Percentiles rank a stretch among this genome's conserved stretches.
Conservation (phyloP, 1,140 invertebrate genomes). For the Acromyrmex charruanus region DNA sequence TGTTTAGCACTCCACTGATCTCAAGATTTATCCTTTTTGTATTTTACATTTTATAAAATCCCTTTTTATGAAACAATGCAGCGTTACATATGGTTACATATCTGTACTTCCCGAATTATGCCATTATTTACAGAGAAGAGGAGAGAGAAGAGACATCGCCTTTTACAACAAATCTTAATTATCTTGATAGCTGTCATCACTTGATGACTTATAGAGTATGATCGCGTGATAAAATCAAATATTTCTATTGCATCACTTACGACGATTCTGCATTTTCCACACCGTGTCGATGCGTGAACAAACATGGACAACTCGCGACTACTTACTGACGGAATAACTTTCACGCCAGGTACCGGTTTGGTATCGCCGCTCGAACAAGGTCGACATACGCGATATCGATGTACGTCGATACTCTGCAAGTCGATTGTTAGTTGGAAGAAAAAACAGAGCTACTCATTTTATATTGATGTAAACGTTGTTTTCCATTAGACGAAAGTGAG, state of each 20-base stretch:
- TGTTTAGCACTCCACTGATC: neutral
- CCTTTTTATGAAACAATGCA: neutral
- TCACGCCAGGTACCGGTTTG: too few species aligned
- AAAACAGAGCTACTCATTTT: conserved; percentile 8
- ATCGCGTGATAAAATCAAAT: neutral
- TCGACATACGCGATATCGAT: conserved; percentile 4
- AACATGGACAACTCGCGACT: conserved; percentile 25
- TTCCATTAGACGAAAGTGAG: neutral
- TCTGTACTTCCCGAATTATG: neutral
- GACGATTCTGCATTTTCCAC: conserved; percentile 51
- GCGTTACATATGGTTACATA: conserved; percentile 7
- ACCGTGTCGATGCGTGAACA: too few species aligned
- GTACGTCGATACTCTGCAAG: neutral
- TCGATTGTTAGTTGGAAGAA: conserved; percentile 1
- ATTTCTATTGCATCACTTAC: conserved; percentile 26
- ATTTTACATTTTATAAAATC: neutral
- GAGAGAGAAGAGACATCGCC: too few species aligned
- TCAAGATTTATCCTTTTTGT: neutral
- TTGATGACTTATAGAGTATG: too few species aligned
- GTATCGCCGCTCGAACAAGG: conserved; percentile 21
- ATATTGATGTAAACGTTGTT: neutral
- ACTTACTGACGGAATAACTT: conserved; percentile 44
- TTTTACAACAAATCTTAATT: neutral
- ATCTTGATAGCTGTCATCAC: neutral
- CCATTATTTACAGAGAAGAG: neutral